A percentile compares a stretch with the other conserved stretches of the same genome.
phyloP scores from a whole-genome alignment of 2,797 vertebrate genomes.

The Octomys mimax region DNA sequence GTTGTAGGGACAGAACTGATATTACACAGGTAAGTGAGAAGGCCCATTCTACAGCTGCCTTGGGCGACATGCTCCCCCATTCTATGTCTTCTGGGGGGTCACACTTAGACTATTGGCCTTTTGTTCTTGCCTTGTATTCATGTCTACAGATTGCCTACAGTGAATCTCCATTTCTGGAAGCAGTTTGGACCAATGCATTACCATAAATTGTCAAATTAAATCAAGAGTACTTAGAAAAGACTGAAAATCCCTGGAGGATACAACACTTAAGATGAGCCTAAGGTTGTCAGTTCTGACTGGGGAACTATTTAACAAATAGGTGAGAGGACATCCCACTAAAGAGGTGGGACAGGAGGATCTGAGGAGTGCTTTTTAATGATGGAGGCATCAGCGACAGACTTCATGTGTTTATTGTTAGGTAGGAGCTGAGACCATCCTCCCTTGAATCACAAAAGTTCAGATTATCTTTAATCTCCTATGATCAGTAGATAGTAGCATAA shows the following conservation, averaged over 20 bases:
- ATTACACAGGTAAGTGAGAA: not conserved
- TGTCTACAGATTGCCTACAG: not conserved
- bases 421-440: not conserved
- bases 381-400: not conserved
- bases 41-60: not conserved
- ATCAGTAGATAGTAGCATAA: not conserved
- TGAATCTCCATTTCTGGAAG: not conserved
- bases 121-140: not conserved
- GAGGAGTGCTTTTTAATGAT: not conserved
- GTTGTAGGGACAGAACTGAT: not conserved
- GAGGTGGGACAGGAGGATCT: no score
- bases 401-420: not conserved
- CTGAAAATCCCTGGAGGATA: not conserved
- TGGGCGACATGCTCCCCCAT: not conserved
- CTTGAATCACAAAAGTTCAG: not conserved
- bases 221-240: not conserved
- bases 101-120: accelerated
- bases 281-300: not conserved
- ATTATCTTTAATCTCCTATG: not conserved
- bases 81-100: not conserved
- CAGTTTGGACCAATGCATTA: not conserved
- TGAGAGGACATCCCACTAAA: not conserved
- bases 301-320: not conserved
- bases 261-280: not conserved
- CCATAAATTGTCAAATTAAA: not conserved